Base-by-base conservation (phyloP, 37 sponge, comb jelly and placozoan species). In the Geodia barretti region DNA sequence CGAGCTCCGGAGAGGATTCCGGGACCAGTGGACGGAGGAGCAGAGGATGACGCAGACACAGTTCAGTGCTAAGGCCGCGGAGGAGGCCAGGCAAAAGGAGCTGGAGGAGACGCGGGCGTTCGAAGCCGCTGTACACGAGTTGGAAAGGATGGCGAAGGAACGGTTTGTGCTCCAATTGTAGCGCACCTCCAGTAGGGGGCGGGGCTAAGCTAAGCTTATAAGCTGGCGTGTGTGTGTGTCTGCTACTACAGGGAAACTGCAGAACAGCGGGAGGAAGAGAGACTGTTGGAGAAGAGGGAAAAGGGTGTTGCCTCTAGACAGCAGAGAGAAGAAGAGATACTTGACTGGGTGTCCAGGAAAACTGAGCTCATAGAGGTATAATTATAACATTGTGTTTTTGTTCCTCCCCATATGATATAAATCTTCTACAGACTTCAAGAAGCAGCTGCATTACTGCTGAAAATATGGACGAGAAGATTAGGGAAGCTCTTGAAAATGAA, bases 401-500 rank as follows among this genome's bases (percentile, higher is more conserved):
- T n/a, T n/a, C n/a, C n/a, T n/a, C n/a, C n/a, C n/a, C n/a, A n/a
- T n/a, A n/a, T n/a, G n/a, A n/a, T n/a, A n/a, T n/a, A n/a, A n/a
- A n/a, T n/a, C n/a, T n/a, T n/a, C n/a, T n/a, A n/a, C n/a, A n/a
- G n/a, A n/a, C n/a, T n/a, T n/a, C n/a, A n/a, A 86, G 83, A 28
- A 41, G 67, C 0, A 69, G 60, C 0, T 92, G 84, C 39, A 72
- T 92, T n/a, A 88, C 89, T 0, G 30, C 71, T 33, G 86, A 92
- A 33, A 92, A 84, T 40, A 59, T 92, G 60, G 92, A 92, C 29
- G 68, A 75, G 37, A 83, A 79, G 41, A 85, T 92, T 71, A 21
- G 75, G 62, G 80, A 92, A 75, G 78, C 78, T 29, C 60, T 92
- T 32, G 68, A 70, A 2, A 88, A 88, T 37, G 80, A 85, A 76